phyloP scores from a whole-genome alignment of 2,113 vertebrate genomes.

The Thamnophis sirtalis region DNA sequence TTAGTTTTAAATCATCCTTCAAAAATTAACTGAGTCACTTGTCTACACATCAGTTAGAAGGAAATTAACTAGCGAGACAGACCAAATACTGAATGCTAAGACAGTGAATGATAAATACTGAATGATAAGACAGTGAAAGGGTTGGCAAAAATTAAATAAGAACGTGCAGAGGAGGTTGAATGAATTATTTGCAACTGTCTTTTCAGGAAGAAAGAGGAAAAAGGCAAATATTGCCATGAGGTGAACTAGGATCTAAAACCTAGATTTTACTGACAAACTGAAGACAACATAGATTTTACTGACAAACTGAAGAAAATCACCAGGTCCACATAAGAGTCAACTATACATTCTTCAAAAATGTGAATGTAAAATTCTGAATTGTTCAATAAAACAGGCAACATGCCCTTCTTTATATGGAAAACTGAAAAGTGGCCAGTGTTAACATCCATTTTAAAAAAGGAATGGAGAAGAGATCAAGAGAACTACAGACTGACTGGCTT shows the following conservation, averaged over 20 bases:
- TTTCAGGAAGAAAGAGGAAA: neutral
- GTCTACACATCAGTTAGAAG: neutral
- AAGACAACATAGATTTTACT: neutral
- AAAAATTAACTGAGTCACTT: neutral
- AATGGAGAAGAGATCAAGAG: neutral
- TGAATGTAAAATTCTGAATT: neutral
- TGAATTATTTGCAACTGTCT: neutral
- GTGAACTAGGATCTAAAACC: neutral
- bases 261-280: neutral
- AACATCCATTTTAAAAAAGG: neutral
- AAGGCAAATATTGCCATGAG: neutral
- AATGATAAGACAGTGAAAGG: neutral
- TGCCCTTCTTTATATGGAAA: neutral
- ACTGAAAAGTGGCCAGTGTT: neutral
- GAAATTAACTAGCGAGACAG: neutral
- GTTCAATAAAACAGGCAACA: neutral
- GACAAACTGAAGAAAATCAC: neutral
- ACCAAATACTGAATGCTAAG: neutral
- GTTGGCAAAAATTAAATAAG: neutral
- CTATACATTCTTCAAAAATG: neutral
- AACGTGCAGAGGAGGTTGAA: neutral
- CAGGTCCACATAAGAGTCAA: neutral
- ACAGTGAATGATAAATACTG: neutral
- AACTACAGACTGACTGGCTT: neutral
- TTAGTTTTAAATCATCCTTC: neutral